Evolutionary conservation across 2,888 invertebrate genomes (phyloP), one percentile per base, ranked within the genome.

Genomic region (Meliscaeva auricollis): DNA sequence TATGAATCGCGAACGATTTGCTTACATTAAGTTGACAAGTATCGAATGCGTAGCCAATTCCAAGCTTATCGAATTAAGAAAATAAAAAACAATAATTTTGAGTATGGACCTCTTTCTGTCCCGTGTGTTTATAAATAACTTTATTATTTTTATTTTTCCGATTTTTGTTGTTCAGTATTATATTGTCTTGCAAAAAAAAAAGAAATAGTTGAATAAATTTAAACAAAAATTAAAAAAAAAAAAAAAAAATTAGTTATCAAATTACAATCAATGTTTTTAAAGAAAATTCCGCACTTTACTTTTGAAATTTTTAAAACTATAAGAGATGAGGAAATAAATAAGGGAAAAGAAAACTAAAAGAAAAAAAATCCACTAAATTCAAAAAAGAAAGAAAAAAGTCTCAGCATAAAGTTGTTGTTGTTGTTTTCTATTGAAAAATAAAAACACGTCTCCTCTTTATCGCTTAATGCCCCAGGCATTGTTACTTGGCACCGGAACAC

Each of bases 401-500:
- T 70, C 26, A 22, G n/a, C 48, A 48, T 22, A 13, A 35, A 22
- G 26, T 17, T 20, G 54, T 66, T 60, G 26, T 17, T 20, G 54
- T 66, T 60, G 13, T n/a, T 46, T 44, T 30, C 15, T 2, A 62
- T 46, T 30, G 30, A 30, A 46, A 64, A 26, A 46, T 30, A 64
- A 64, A 60, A 22, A 41, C 41, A 60, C 26, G 6, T 60, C 17
- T 60, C 4, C 17, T 60, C 4, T 26, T 30, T 89, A 92, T 87
- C 91, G 90, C 58, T 91, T 92, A 13, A 90, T 79, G 44, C 91
- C 89, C 92, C 92, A 92, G 9, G 91, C 92, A 89, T 92, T 92
- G 89, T 94, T 93, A 89, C 95, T 94, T 54, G 96, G 97, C 50
- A 96, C 95, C 44, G 97, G 97, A 87, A 96, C 96, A 91, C 96